Evolutionary conservation across 2,888 invertebrate genomes (phyloP), one percentile per base, ranked within the genome.

Genomic region (Acleris cristana): DNA sequence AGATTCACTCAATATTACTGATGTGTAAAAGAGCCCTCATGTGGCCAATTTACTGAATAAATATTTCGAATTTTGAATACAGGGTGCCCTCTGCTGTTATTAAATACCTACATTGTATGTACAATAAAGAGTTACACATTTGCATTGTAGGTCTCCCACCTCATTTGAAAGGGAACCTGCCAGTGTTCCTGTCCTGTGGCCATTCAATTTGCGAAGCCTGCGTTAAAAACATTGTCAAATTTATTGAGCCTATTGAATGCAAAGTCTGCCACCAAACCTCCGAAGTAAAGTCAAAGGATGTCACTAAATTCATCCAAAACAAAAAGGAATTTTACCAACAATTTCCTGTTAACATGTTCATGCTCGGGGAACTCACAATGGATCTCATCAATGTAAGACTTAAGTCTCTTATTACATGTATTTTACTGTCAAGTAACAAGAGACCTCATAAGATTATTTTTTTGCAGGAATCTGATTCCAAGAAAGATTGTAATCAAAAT

Each of bases 161-260:
- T 2, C 74, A 79, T 34, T 49, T 73, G 44, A 83, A 83, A 73
- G 73, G 74, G 5, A 90, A 89, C 68, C 73, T 90, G 48, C 96
- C 96, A 0, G 84, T 96, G 26, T 84, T 96, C 49, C 81, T 96
- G 67, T 76, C 90, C 69, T 96, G 96, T 78, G 95, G 95, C 1
- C 96, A 96, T 81, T 90, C 94, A 3, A 89, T 95, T 75, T 96
- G 96, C 75, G 95, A 95, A 72, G 92, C 87, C 58, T 96, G 96
- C 79, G 79, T 95, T 16, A 84, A 79, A 48, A 86, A 83, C 68
- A 80, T 86, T 26, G 69, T 85, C 0, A 86, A 82, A 72, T 88
- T 87, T 73, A 70, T 74, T 23, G 92, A 92, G 71, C 90, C 89
- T 0, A 84, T 94, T 51, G 83, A 85, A 56, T 95, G 95, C 76